A percentile compares a stretch with the other conserved stretches of the same genome.
Conservation (phyloP, 1,140 invertebrate genomes). For the Probaryconus sp. region DNA sequence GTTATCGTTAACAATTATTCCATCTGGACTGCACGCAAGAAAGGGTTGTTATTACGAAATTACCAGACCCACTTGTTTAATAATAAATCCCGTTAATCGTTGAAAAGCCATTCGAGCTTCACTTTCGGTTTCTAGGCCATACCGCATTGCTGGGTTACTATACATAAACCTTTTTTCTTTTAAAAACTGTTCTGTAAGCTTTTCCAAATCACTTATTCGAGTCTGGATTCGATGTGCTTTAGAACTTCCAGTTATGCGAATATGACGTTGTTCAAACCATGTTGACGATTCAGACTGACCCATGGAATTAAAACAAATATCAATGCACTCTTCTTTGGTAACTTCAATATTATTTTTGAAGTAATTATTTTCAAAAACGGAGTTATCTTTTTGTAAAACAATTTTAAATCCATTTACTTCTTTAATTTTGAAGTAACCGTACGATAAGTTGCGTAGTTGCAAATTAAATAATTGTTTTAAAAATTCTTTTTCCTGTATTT, state of each 20-base stretch:
- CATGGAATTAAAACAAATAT: constrained; percentile 21
- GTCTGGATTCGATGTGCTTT: constrained; percentile 29
- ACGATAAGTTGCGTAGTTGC: constrained; percentile 4
- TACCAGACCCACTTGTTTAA: constrained; percentile 53
- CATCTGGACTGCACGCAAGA: constrained; percentile 45
- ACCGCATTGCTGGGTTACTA: constrained; percentile 24
- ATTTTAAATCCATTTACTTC: background rate
- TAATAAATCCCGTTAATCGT: constrained; percentile 11
- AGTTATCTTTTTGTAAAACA: constrained; percentile 12
- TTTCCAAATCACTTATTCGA: constrained; percentile 14
- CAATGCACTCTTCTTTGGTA: constrained; percentile 11
- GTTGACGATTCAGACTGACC: constrained; percentile 9
- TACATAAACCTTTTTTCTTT: constrained; percentile 18
- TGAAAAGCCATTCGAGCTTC: constrained; percentile 19
- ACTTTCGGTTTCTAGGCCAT: constrained; percentile 28
- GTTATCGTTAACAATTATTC: background rate
- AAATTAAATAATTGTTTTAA: constrained; percentile 23
- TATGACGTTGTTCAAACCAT: constrained; percentile 17
- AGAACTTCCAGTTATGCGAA: constrained; percentile 14
- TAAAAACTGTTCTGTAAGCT: constrained; percentile 10
- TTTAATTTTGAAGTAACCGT: constrained; percentile 11
- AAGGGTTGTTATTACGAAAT: constrained; percentile 53
- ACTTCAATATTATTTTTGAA: constrained; percentile 27
- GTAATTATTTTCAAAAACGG: constrained; percentile 19
- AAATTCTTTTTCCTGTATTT: constrained; percentile 15